A percentile compares a stretch with the other conserved stretches of the same genome.
Conservation (phyloP, 2,113 vertebrate species). For the Thermophis baileyi region DNA sequence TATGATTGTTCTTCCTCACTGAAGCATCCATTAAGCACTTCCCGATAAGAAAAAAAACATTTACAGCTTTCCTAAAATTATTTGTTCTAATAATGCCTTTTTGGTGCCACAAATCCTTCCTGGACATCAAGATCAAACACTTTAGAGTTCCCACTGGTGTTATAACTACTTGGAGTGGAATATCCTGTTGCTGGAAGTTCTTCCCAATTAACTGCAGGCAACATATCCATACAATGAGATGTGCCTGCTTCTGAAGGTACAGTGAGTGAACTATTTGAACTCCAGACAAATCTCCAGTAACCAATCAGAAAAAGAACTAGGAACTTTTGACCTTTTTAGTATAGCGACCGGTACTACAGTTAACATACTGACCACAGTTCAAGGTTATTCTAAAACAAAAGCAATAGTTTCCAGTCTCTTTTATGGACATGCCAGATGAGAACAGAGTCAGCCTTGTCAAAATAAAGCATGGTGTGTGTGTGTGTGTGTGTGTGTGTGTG, state of each 20-base stretch:
- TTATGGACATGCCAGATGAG: background rate
- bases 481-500: too few species aligned
- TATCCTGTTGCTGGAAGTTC: slow-evolving; percentile 30
- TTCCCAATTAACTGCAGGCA: background rate
- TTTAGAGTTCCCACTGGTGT: background rate
- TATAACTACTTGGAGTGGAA: slow-evolving; percentile 7
- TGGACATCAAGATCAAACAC: slow-evolving; percentile 23
- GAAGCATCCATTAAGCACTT: background rate
- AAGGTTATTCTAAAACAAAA: background rate
- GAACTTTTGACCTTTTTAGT: background rate
- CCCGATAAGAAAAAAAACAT: slow-evolving; percentile 11
- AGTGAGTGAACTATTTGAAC: background rate
- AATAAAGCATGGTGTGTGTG: too few species aligned
- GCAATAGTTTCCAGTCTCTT: background rate
- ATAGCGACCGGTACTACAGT: background rate
- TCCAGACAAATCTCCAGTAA: background rate
- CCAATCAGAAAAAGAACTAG: background rate
- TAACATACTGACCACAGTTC: background rate
- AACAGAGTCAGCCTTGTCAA: background rate
- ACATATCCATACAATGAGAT: background rate
- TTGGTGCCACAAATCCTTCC: slow-evolving; percentile 28
- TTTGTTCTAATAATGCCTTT: slow-evolving; percentile 28
- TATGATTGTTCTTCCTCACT: background rate
- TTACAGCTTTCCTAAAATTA: slow-evolving; percentile 31
- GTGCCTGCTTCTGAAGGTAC: background rate